Conservation (phyloP, 2,888 invertebrate genomes). For the Parnassius apollo region DNA sequence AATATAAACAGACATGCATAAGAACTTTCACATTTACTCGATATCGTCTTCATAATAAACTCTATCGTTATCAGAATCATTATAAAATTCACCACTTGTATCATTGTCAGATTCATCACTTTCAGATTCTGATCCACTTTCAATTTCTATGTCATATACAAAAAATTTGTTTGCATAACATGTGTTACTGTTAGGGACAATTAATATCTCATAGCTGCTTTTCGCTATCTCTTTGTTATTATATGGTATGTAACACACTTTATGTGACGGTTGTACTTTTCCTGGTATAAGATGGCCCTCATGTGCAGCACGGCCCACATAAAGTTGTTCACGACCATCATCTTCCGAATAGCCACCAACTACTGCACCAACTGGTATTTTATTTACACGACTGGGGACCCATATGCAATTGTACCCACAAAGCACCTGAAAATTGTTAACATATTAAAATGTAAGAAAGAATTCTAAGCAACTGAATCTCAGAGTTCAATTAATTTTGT, state of each 20-base stretch:
- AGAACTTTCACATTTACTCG: too few relatives aligned
- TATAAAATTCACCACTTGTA: too few relatives aligned
- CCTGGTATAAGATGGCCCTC: constrained; percentile 88
- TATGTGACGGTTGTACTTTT: constrained; percentile 86
- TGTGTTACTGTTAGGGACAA: constrained; percentile 38
- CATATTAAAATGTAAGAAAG: too few relatives aligned
- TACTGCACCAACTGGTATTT: constrained; percentile 85
- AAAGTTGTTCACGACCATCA: constrained; percentile 69
- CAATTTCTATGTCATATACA: constrained; percentile 15
- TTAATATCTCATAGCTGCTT: constrained; percentile 48
- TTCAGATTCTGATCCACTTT: constrained; percentile 18
- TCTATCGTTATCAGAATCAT: too few relatives aligned
- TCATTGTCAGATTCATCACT: constrained; percentile 1
- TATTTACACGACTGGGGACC: constrained; percentile 79
- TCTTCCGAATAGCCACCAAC: constrained; percentile 81
- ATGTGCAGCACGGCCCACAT: constrained; percentile 85
- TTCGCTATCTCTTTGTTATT: constrained; percentile 43
- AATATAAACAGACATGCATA: too few relatives aligned
- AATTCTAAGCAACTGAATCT: too few relatives aligned
- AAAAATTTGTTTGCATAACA: constrained; percentile 18
- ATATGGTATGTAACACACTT: constrained; percentile 86
- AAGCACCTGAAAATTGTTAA: constrained; percentile 46
- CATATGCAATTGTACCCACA: constrained; percentile 64
- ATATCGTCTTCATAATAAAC: too few relatives aligned
- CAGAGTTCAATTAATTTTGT: too few relatives aligned